Base-by-base conservation (phyloP, 1,140 invertebrate species). In the Anoplolepis gracilipes region DNA sequence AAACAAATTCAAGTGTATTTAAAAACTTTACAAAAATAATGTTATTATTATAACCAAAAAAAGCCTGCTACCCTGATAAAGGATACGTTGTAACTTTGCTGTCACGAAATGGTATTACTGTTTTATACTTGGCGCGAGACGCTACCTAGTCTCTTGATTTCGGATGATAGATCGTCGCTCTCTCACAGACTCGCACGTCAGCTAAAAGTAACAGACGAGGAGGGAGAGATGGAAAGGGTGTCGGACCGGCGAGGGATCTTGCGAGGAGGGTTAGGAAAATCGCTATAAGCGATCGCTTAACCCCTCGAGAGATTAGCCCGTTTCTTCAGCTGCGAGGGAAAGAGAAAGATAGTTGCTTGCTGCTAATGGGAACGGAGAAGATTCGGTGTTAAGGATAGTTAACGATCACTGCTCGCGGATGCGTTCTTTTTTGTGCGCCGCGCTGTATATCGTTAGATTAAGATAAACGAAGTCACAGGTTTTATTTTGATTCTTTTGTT, bases 151-250 rank as follows among this genome's bases (percentile, higher is more conserved):
- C 46, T 49, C 46, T 49, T 49, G 46, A 49, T 49, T 49, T 91
- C 85, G 36, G 42, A 65, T 92, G 90, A 92, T 92, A 89, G 84
- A 89, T 88, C 73, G 88, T 85, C 69, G 33, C 65, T 61, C 33
- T 65, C 33, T 61, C 33, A 76, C 78, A 46, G 85, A 62, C 73
- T 79, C 61, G 87, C 59, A 85, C 62, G 75, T 64, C 33, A 46
- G 30, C 2, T 10, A 28, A 30, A 25, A 25, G 36, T 0, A 25
- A 10, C 11, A 49, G 67, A n/a, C 19, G 33, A 49, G 46, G 46
- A 6, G 25, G 55, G 42, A 36, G 42, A 13, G 59, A 62, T 33
- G 46, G 25, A 85, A 46, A 85, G 49, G 59, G 82, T 67, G 46
- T 85, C 53, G 36, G 73, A 55, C 39, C 25, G 46, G 62, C 75